phyloP scores from a whole-genome alignment of 2,888 invertebrate genomes.

The Hyles lineata region DNA sequence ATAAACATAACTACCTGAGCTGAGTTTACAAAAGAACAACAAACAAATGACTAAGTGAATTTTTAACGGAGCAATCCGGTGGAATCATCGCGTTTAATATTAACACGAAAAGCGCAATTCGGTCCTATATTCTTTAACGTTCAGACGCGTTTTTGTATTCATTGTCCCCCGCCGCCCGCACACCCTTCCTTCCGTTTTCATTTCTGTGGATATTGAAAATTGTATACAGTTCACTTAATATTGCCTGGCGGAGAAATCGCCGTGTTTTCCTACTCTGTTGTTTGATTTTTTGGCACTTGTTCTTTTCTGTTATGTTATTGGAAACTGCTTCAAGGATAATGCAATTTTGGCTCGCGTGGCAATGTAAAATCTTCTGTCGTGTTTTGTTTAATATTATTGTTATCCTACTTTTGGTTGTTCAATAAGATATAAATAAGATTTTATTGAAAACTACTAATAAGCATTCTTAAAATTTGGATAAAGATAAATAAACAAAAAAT shows the following conservation, averaged over 20 bases:
- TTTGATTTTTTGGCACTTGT: neutral
- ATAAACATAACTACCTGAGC: neutral
- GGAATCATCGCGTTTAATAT: slow-evolving; percentile 47
- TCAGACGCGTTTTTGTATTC: slow-evolving; percentile 59
- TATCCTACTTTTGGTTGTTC: no score
- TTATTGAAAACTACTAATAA: no score
- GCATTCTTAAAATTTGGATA: no score
- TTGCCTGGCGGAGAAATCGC: slow-evolving; percentile 27
- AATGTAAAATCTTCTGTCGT: neutral
- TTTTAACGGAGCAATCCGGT: neutral
- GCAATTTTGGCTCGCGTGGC: slow-evolving; percentile 6
- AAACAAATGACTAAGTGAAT: neutral
- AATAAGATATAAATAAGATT: no score
- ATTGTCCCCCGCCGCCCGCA: slow-evolving; percentile 41
- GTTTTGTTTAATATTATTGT: neutral
- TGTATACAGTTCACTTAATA: slow-evolving; percentile 49
- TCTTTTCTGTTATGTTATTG: neutral
- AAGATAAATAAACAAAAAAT: no score
- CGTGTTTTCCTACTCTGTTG: slow-evolving; percentile 8
- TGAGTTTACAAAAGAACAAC: neutral
- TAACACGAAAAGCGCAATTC: slow-evolving; percentile 57
- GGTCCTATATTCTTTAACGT: slow-evolving; percentile 55
- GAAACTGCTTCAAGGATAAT: neutral
- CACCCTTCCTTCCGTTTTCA: slow-evolving; percentile 12
- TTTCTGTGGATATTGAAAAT: slow-evolving; percentile 48